Percentiles rank a stretch among this genome's conserved stretches.
Evolutionary conservation across 2,113 vertebrate genomes (phyloP).

Genomic region (Trichomycterus rosablanca): DNA sequence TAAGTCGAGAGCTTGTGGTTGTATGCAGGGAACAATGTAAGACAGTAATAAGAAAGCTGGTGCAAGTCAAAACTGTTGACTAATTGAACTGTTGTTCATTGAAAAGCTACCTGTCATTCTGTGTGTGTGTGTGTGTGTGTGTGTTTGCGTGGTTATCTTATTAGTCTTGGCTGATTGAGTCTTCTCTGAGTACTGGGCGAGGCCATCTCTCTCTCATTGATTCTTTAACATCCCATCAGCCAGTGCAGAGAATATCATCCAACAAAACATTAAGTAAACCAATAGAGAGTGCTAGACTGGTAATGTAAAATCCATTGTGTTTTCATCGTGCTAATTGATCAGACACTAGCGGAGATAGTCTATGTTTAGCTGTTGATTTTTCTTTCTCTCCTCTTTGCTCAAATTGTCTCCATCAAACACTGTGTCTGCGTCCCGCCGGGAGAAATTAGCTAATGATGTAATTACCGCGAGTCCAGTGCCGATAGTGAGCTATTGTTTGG

Average conservation of each 20-base stretch:
- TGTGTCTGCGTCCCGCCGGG: slow-evolving; percentile 29
- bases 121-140: slow-evolving; percentile 44
- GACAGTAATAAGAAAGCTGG: too few relatives aligned
- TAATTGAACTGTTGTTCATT: too few relatives aligned
- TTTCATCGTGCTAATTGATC: slow-evolving; percentile 57
- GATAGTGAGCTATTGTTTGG: slow-evolving; percentile 42
- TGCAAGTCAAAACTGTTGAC: neutral
- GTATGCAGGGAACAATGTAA: too few relatives aligned
- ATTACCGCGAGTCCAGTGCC: slow-evolving; percentile 38
- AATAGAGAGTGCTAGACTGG: slow-evolving; percentile 44
- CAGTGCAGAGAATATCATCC: slow-evolving; percentile 46
- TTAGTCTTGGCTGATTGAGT: slow-evolving; percentile 42
- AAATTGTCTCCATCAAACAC: slow-evolving; percentile 39
- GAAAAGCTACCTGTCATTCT: too few relatives aligned
- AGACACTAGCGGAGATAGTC: slow-evolving; percentile 39
- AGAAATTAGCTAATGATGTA: slow-evolving; percentile 52
- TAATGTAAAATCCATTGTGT: slow-evolving; percentile 49
- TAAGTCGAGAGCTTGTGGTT: too few relatives aligned
- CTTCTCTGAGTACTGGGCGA: slow-evolving; percentile 29
- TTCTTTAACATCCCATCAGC: slow-evolving; percentile 39
- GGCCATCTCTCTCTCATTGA: slow-evolving; percentile 36
- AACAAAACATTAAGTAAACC: slow-evolving; percentile 44
- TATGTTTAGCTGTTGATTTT: slow-evolving; percentile 44
- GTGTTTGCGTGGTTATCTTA: slow-evolving; percentile 11
- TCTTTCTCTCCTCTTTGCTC: slow-evolving; percentile 25